A percentile compares a stretch with the other conserved stretches of the same genome.
phyloP scores from a whole-genome alignment of 2,797 vertebrate genomes.

The Oryzias sinensis region DNA sequence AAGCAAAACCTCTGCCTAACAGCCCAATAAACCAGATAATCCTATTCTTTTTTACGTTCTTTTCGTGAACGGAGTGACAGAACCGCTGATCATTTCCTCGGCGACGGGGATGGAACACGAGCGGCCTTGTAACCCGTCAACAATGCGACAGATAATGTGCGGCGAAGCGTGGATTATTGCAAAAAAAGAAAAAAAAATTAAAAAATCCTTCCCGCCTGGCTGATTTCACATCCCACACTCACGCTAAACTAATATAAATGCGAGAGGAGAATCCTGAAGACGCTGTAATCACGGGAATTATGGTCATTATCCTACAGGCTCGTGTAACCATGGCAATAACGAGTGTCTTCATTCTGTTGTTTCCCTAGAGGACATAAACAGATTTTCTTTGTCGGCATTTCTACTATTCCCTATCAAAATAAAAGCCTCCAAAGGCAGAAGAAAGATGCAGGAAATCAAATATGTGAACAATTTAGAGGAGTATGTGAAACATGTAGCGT shows the following conservation, averaged over 20 bases:
- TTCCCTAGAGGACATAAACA: too few relatives aligned
- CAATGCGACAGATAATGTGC: slow-evolving; percentile 14
- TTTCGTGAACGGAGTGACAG: slow-evolving; percentile 18
- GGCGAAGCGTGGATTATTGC: slow-evolving; percentile 29
- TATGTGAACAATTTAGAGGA: too few relatives aligned
- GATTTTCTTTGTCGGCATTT: too few relatives aligned
- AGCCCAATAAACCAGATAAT: too few relatives aligned
- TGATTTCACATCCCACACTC: slow-evolving; percentile 22
- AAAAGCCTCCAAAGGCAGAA: too few relatives aligned
- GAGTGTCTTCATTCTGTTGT: not conserved
- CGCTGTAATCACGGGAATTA: slow-evolving; percentile 20
- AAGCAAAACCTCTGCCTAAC: too few relatives aligned
- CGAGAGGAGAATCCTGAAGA: slow-evolving; percentile 19
- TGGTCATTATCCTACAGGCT: not conserved
- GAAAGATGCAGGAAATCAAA: too few relatives aligned
- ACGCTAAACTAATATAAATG: slow-evolving; percentile 12
- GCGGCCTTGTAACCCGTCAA: slow-evolving; percentile 4
- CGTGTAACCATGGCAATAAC: slow-evolving; percentile 2
- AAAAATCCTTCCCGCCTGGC: slow-evolving; percentile 11
- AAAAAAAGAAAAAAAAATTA: slow-evolving; percentile 1
- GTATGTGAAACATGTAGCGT: too few relatives aligned
- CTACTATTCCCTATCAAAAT: too few relatives aligned
- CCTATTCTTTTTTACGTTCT: slow-evolving; percentile 7
- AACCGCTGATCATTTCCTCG: slow-evolving; percentile 14
- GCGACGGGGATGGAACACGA: slow-evolving; percentile 2